Evolutionary conservation across 2,888 invertebrate species (phyloP).

Genomic region (Pheosia tremula): DNA sequence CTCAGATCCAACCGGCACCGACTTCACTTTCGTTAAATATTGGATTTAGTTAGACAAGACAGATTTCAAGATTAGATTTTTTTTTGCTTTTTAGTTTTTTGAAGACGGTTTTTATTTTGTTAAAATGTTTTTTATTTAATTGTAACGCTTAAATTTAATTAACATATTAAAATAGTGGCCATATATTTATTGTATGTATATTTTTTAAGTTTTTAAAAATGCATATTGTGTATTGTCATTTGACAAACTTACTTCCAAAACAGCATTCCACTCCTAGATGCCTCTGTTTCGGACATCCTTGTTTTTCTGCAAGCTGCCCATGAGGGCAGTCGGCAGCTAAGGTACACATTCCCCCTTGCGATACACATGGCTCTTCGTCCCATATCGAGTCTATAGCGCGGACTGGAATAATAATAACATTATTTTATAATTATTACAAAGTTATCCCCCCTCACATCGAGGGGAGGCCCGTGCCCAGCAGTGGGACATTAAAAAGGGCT

Average conservation of each 20-base stretch:
- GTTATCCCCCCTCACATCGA: too few species aligned
- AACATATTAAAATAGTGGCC: neutral
- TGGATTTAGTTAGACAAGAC: too few species aligned
- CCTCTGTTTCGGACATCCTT: slow-evolving; percentile 54
- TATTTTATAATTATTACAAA: neutral
- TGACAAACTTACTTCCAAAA: slow-evolving; percentile 52
- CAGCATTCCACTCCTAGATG: slow-evolving; percentile 61
- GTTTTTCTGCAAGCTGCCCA: slow-evolving; percentile 31
- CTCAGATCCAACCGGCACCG: too few species aligned
- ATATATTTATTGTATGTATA: too few species aligned
- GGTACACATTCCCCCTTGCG: slow-evolving; percentile 55
- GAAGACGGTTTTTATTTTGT: too few species aligned
- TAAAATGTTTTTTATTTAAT: too few species aligned
- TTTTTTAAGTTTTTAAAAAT: neutral
- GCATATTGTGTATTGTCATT: neutral
- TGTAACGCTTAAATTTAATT: too few species aligned
- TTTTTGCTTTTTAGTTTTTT: too few species aligned
- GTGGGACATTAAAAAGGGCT: too few species aligned
- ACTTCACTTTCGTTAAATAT: too few species aligned
- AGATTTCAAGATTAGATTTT: too few species aligned
- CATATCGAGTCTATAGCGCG: slow-evolving; percentile 45
- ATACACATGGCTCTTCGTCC: slow-evolving; percentile 41
- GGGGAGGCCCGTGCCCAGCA: neutral
- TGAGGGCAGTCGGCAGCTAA: slow-evolving; percentile 54
- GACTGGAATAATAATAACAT: slow-evolving; percentile 40